Conservation (phyloP, 2,888 invertebrate genomes). For the Sabatieria punctata region DNA sequence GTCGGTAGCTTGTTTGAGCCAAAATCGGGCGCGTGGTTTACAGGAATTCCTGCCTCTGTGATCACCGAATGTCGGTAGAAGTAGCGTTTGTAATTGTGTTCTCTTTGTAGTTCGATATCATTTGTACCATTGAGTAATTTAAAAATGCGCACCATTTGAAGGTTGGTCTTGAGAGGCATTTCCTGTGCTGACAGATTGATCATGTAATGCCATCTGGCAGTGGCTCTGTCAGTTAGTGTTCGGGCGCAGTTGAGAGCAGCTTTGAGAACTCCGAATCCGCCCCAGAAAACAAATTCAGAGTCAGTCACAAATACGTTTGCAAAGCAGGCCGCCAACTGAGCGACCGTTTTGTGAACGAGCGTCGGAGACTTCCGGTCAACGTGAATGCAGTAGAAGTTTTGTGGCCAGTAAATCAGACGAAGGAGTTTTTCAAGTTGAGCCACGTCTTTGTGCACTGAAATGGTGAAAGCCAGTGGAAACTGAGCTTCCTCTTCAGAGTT, state of each 20-base stretch:
- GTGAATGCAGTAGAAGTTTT: slow-evolving; percentile 31
- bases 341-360: slow-evolving; percentile 13
- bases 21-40: background rate
- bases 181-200: slow-evolving; percentile 32
- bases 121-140: slow-evolving; percentile 32
- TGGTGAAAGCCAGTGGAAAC: slow-evolving; percentile 29
- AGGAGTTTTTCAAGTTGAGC: slow-evolving; percentile 28
- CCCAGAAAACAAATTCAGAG: slow-evolving; percentile 29
- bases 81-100: slow-evolving; percentile 26
- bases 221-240: background rate
- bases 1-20: background rate
- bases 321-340: slow-evolving; percentile 20
- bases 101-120: slow-evolving; percentile 25
- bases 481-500: too few species aligned
- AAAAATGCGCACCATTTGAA: slow-evolving; percentile 31
- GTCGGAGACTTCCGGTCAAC: slow-evolving; percentile 23
- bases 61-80: background rate
- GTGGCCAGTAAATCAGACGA: slow-evolving; percentile 28
- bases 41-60: background rate
- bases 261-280: slow-evolving; percentile 27
- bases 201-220: slow-evolving; percentile 32
- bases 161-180: slow-evolving; percentile 30
- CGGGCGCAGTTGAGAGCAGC: slow-evolving; percentile 33
- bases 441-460: slow-evolving; percentile 21
- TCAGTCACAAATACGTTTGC: slow-evolving; percentile 30